Evolutionary conservation across 2,797 vertebrate genomes (phyloP).

Genomic region (Rhabdomys pumilio): DNA sequence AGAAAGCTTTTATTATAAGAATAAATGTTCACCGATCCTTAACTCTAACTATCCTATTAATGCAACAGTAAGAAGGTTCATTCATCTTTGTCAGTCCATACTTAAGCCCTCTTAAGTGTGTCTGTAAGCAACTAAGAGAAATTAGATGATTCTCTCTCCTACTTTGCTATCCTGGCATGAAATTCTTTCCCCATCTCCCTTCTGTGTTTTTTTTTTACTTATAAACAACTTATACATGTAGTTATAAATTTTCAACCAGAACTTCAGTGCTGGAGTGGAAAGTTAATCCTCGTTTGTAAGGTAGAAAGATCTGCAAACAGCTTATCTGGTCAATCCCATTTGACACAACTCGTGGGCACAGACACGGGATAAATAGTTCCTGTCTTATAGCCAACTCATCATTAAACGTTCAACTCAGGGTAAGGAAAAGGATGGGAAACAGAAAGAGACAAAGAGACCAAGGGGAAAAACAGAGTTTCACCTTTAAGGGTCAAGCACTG

Average conservation of each 20-base stretch:
- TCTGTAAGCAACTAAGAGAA: conserved; percentile 78
- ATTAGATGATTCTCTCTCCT: conserved; percentile 71
- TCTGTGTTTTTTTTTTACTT: conserved; percentile 36
- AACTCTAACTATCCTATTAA: conserved; percentile 85
- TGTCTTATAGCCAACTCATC: background rate
- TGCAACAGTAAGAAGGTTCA: conserved; percentile 79
- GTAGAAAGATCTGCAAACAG: background rate
- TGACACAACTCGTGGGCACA: background rate
- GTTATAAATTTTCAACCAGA: conserved; percentile 33
- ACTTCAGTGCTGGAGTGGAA: background rate
- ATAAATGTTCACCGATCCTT: conserved; percentile 86
- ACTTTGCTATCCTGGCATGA: conserved; percentile 55
- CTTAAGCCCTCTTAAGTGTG: conserved; percentile 76
- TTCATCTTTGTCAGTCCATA: conserved; percentile 84
- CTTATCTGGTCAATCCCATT: background rate
- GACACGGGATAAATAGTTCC: background rate
- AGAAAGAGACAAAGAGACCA: background rate
- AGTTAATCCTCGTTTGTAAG: conserved; percentile 22
- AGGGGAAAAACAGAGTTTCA: background rate
- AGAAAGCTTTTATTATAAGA: conserved; percentile 85
- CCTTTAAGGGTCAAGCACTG: background rate
- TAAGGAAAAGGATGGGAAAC: background rate
- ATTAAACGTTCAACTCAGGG: background rate
- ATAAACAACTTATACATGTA: background rate
- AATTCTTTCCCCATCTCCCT: conserved; percentile 46